Evolutionary conservation across 2,113 vertebrate genomes (phyloP), one percentile per base, ranked within the genome.

Genomic region (Peucedramus taeniatus): DNA sequence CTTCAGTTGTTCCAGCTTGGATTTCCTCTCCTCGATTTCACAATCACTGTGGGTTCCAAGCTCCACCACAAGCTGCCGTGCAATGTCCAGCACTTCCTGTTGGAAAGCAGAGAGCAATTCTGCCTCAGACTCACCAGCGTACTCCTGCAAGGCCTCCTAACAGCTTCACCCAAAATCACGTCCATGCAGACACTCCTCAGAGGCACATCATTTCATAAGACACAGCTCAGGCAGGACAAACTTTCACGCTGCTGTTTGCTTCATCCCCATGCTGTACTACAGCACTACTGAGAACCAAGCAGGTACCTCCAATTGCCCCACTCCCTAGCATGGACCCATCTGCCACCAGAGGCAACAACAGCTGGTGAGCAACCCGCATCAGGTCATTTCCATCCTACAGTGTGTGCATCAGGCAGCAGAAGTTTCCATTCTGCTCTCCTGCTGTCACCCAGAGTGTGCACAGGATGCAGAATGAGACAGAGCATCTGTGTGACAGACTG

Each of bases 1-100:
- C 97, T 99, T 99, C 81, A 99, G 98, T 96, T 99, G 99, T 76
- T 99, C 99, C 95, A 99, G 97, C 94, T 99, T 99, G 87, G 98
- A 99, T 82, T 98, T 99, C 93, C 99, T 99, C 98, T 99, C 99
- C 90, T 99, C 99, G 2, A 99, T 99, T 97, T 99, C 99, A 45
- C 98, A 98, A 66, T 99, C 98, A 10, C 98, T 98, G 78, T 99
- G 98, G 56, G 98, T 98, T 54, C 98, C 99, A 83, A 99, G 97
- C 78, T 99, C 99, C 94, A 98, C 97, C 69, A 99, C 94, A n/a
- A 99, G 97, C 96, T 98, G 98, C 66, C 99, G 98, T 11, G 99
- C 98, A 61, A 99, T 99, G 97, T 99, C 99, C 97, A 99, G 98
- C 95, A 99, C 99, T 96, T 99, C 99, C 99, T 99, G 96, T 87